Evolutionary conservation across 2,888 invertebrate genomes (phyloP).

Genomic region (Glyphotaelius pellucidus): DNA sequence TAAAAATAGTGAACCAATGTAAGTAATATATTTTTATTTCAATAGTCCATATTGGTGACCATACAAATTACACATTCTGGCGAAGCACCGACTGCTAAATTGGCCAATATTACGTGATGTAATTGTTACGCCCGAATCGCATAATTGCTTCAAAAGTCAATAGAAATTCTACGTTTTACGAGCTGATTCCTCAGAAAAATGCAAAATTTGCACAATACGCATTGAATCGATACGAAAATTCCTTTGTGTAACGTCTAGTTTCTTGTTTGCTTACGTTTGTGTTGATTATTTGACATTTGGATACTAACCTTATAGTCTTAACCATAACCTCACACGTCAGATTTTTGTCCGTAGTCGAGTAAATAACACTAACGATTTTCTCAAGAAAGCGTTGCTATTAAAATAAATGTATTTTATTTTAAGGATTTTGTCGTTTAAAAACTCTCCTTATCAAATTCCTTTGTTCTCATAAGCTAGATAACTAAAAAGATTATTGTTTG

Average conservation of each 20-base stretch:
- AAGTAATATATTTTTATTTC: constrained; percentile 53
- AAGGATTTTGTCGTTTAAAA: background rate
- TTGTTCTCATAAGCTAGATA: constrained; percentile 3
- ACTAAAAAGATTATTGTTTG: background rate
- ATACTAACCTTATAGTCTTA: constrained; percentile 63
- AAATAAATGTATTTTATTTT: background rate
- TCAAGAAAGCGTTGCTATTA: background rate
- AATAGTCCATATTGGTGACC: constrained; percentile 19
- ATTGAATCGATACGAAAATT: background rate
- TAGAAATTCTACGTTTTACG: constrained; percentile 30
- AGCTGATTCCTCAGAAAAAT: constrained; percentile 12
- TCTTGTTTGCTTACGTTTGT: constrained; percentile 56
- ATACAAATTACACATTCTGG: constrained; percentile 4
- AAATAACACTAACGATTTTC: background rate
- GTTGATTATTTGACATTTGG: constrained; percentile 63
- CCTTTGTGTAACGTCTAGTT: constrained; percentile 41
- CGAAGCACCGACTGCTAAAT: constrained; percentile 9
- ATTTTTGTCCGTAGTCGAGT: constrained; percentile 37
- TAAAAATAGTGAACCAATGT: constrained; percentile 53
- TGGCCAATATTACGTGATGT: constrained; percentile 59
- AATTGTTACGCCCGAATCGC: constrained; percentile 62
- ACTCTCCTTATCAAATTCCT: background rate
- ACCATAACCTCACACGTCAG: constrained; percentile 63
- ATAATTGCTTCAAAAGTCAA: constrained; percentile 61
- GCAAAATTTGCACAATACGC: background rate